These are phyloP conservation scores for Erpobdella octoculata DNA, from an alignment of 2,888 invertebrate species.

Conservation along the genomic window DNA sequence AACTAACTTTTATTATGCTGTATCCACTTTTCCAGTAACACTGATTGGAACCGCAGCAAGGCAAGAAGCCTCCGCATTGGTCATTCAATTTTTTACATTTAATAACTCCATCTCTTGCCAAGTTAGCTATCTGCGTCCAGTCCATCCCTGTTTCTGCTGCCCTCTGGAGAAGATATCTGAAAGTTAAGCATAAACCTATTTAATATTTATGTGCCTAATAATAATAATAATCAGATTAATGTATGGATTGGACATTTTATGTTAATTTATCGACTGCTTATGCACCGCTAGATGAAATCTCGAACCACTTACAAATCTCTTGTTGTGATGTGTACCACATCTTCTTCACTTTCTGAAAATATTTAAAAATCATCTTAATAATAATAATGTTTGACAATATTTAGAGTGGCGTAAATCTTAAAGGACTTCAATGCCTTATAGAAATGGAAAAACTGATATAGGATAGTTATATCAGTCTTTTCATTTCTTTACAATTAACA, in stretches of 20 bases:
- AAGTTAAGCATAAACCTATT: background rate
- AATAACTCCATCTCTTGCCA: background rate
- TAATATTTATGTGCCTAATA: too few relatives aligned
- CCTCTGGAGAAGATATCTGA: background rate
- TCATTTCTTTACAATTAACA: too few relatives aligned
- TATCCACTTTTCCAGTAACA: slow-evolving; percentile 31
- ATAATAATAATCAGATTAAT: too few relatives aligned
- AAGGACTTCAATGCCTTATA: too few relatives aligned
- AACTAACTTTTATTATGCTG: slow-evolving; percentile 13
- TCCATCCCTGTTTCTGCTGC: background rate
- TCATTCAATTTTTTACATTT: slow-evolving; percentile 26
- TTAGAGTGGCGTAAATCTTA: too few relatives aligned
- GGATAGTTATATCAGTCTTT: too few relatives aligned
- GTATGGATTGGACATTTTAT: too few relatives aligned
- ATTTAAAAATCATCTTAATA: background rate
- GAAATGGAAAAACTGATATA: too few relatives aligned
- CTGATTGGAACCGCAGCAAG: slow-evolving; percentile 27
- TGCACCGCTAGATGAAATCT: too few relatives aligned
- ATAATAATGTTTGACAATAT: too few relatives aligned
- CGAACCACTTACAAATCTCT: slow-evolving; percentile 1
- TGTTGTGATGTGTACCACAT: background rate
- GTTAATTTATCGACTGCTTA: too few relatives aligned
- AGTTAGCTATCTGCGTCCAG: background rate
- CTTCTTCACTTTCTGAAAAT: slow-evolving; percentile 7
- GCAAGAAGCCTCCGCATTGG: slow-evolving; percentile 25